Conservation (phyloP, 1,140 invertebrate genomes). For the Heliothis subflexa region DNA sequence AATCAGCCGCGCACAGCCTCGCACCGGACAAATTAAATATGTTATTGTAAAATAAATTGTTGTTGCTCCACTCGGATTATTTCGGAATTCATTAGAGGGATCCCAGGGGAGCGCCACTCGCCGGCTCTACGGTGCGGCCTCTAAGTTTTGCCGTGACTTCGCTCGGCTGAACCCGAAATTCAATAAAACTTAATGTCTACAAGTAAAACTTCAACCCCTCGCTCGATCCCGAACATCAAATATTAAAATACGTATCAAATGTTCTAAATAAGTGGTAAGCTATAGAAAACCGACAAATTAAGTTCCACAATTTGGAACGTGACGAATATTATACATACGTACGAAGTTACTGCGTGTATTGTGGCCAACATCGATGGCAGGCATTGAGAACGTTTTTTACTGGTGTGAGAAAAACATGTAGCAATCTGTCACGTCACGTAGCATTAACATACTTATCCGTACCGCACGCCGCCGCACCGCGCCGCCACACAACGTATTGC, state of each 20-base stretch:
- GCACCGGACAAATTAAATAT: conserved; percentile 17
- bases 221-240: neutral
- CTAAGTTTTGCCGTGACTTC: neutral
- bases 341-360: neutral
- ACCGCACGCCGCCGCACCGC: neutral
- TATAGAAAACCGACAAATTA: neutral
- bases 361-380: neutral
- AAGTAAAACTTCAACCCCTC: conserved; percentile 7
- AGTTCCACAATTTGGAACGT: neutral
- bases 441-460: conserved; percentile 40
- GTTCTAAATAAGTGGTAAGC: neutral
- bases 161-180: conserved; percentile 2
- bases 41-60: conserved; percentile 38
- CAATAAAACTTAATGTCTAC: conserved; percentile 19
- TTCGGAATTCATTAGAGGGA: conserved; percentile 17
- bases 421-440: conserved; percentile 24
- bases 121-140: neutral
- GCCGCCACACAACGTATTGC: no score
- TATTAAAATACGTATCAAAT: conserved; percentile 4
- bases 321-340: neutral
- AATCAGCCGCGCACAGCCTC: conserved; percentile 7
- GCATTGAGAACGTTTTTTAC: conserved; percentile 5
- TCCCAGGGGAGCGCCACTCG: conserved; percentile 2
- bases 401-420: conserved; percentile 29
- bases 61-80: conserved; percentile 26